Conservation (phyloP, 1,140 invertebrate species). For the Lucilia cuprina region DNA sequence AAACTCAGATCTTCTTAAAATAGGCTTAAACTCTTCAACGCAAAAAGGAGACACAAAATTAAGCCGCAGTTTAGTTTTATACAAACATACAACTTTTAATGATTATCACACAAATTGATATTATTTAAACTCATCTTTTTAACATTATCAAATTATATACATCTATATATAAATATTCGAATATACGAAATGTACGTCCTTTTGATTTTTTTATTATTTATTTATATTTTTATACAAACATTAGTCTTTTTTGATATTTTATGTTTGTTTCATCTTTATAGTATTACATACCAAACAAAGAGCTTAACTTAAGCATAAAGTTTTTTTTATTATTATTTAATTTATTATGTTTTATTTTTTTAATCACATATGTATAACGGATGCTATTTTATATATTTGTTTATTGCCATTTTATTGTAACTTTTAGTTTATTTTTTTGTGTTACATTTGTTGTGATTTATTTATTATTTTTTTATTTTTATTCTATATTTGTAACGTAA, state of each 20-base stretch:
- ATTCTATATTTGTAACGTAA: neutral
- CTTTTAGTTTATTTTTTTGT: neutral
- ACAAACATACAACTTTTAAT: neutral
- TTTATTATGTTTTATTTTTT: neutral
- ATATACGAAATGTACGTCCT: neutral
- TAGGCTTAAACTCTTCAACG: neutral
- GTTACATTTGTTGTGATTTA: conserved; percentile 1
- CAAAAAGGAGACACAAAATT: neutral
- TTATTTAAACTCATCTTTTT: neutral
- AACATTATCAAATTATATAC: neutral
- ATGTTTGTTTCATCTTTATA: neutral
- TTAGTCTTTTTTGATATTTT: neutral
- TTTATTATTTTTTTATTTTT: neutral
- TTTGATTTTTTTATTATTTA: neutral
- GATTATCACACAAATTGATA: conserved; percentile 7
- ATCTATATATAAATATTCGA: neutral
- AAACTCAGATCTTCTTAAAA: neutral
- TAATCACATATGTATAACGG: neutral
- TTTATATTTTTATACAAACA: neutral
- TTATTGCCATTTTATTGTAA: conserved; percentile 3
- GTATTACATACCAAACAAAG: conserved; percentile 10
- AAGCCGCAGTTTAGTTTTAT: neutral
- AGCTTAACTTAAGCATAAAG: neutral
- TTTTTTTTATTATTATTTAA: neutral
- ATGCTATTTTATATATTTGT: neutral